Percentiles rank a stretch among this genome's conserved stretches.
These are phyloP conservation scores for Eurystomus gularis DNA, from an alignment of 2,113 vertebrate species.

Conservation along the genomic window DNA sequence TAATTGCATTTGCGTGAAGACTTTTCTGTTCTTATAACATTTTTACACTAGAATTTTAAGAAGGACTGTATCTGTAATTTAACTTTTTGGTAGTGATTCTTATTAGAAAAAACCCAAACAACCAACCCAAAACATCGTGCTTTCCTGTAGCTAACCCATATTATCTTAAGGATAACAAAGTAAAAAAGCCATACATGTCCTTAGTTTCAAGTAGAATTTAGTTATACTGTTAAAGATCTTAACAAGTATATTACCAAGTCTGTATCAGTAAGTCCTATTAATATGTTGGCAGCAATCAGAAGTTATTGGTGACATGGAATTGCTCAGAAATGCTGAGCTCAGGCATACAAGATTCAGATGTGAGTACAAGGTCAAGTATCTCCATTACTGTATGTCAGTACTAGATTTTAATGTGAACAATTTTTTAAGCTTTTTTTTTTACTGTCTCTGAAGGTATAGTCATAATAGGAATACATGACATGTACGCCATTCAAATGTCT, in stretches of 20 bases:
- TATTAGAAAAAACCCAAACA: background rate
- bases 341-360: background rate
- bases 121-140: background rate
- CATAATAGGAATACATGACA: background rate
- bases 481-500: background rate
- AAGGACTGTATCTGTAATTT: background rate
- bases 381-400: background rate
- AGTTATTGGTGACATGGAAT: background rate
- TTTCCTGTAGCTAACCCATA: background rate
- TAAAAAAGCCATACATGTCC: background rate
- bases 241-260: background rate
- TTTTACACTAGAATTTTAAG: background rate
- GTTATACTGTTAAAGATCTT: background rate
- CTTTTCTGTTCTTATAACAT: background rate
- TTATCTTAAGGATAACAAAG: background rate
- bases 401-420: background rate
- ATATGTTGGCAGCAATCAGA: background rate
- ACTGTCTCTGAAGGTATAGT: background rate
- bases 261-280: background rate
- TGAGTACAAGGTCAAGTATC: background rate
- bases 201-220: background rate
- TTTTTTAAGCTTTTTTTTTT: background rate
- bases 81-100: background rate
- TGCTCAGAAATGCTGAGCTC: background rate
- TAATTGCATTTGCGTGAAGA: background rate